phyloP scores from a whole-genome alignment of 2,113 vertebrate species.

The Ophthalmotilapia sp. region DNA sequence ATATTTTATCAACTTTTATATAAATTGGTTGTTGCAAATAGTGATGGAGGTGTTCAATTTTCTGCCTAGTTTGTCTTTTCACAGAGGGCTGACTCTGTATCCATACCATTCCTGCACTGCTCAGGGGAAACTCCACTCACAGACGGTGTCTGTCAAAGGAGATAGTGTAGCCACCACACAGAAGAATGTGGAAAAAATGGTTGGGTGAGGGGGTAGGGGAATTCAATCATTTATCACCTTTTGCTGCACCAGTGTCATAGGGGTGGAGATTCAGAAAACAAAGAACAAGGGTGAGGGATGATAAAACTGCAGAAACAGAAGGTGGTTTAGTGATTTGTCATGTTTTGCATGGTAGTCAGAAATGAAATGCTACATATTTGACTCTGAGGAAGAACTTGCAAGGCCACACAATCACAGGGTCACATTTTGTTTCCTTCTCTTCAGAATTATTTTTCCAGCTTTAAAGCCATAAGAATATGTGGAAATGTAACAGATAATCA shows the following conservation, averaged over 20 bases:
- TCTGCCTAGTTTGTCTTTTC: slow-evolving; percentile 57
- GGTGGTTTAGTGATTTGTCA: slow-evolving; percentile 14
- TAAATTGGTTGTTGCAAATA: slow-evolving; percentile 58
- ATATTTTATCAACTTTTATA: slow-evolving; percentile 56
- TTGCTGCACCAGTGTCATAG: slow-evolving; percentile 20
- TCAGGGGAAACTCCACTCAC: slow-evolving; percentile 17
- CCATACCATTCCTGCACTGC: not conserved
- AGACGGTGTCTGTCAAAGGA: slow-evolving; percentile 36
- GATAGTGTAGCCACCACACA: slow-evolving; percentile 32
- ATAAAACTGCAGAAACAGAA: slow-evolving; percentile 10
- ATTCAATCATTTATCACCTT: slow-evolving; percentile 58
- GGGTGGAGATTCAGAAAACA: slow-evolving; percentile 21
- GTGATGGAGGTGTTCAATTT: slow-evolving; percentile 54
- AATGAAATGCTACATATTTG: not conserved
- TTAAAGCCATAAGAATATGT: not conserved
- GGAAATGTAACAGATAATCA: not conserved
- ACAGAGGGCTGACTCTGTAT: slow-evolving; percentile 47
- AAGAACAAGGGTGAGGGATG: slow-evolving; percentile 12
- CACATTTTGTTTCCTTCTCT: not conserved
- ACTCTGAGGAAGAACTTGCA: not conserved
- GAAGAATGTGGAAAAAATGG: slow-evolving; percentile 12
- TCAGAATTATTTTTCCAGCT: not conserved
- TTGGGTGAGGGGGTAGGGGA: not conserved
- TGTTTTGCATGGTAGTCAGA: slow-evolving; percentile 6
- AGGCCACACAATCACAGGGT: not conserved